Evolutionary conservation across 2,797 vertebrate species (phyloP).

Genomic region (Zalophus californianus): DNA sequence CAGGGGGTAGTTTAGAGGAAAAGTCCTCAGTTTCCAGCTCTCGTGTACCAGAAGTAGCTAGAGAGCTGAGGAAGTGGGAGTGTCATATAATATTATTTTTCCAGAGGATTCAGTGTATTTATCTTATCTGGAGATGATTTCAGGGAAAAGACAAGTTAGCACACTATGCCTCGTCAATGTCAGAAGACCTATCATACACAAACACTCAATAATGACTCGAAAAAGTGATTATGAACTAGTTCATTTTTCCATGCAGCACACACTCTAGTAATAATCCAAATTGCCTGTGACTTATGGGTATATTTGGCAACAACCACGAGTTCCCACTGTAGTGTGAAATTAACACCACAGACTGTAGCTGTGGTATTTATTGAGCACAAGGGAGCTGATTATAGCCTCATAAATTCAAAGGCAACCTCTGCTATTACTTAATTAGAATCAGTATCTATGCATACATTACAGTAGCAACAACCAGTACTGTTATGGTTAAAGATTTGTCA

Average conservation of each 20-base stretch:
- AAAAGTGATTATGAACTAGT: constrained; percentile 85
- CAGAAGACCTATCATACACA: constrained; percentile 80
- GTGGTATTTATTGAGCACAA: constrained; percentile 86
- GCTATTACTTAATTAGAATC: constrained; percentile 88
- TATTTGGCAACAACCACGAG: constrained; percentile 86
- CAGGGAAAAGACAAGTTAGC: constrained; percentile 45
- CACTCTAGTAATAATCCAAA: constrained; percentile 86
- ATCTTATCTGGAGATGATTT: constrained; percentile 65
- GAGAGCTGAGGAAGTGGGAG: background rate
- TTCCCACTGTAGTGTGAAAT: constrained; percentile 88
- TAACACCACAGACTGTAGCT: constrained; percentile 84
- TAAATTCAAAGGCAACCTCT: constrained; percentile 87
- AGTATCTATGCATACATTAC: constrained; percentile 84
- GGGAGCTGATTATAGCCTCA: constrained; percentile 86
- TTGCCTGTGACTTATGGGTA: constrained; percentile 86
- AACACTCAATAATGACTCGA: constrained; percentile 83
- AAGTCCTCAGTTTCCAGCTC: background rate
- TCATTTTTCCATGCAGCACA: constrained; percentile 79
- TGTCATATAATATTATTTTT: constrained; percentile 39
- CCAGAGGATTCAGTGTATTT: constrained; percentile 37
- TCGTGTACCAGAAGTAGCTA: constrained; percentile 23
- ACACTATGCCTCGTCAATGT: constrained; percentile 50
- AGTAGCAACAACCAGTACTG: constrained; percentile 77
- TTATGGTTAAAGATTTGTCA: constrained; percentile 77
- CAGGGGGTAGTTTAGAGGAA: background rate